phyloP scores from a whole-genome alignment of 2,888 invertebrate genomes.

The Nemotelus pantherinus region DNA sequence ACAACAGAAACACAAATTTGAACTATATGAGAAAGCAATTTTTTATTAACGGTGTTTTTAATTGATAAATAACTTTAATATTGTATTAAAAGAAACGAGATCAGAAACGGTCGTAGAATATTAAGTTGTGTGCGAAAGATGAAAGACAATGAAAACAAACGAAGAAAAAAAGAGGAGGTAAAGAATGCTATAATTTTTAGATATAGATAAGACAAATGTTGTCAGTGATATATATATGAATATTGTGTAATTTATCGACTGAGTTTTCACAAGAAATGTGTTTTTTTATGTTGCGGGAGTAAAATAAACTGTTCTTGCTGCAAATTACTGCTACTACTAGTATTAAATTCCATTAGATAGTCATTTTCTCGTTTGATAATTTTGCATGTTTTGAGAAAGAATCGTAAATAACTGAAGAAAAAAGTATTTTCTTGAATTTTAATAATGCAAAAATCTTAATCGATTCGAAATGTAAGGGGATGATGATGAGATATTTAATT shows the following conservation, averaged over 20 bases:
- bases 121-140: background rate
- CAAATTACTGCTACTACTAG: constrained; percentile 17
- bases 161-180: background rate
- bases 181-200: constrained; percentile 14
- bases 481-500: too few relatives aligned
- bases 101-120: constrained; percentile 2
- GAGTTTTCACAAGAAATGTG: constrained; percentile 22
- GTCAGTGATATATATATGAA: constrained; percentile 38
- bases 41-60: constrained; percentile 15
- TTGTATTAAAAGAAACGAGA: background rate
- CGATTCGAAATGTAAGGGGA: too few relatives aligned
- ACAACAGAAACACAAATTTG: background rate
- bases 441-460: too few relatives aligned
- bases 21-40: constrained; percentile 13
- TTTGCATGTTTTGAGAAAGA: too few relatives aligned
- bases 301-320: background rate
- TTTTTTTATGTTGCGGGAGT: constrained; percentile 20
- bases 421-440: too few relatives aligned
- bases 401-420: too few relatives aligned
- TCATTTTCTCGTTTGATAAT: background rate
- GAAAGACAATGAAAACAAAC: background rate
- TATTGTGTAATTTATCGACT: constrained; percentile 36
- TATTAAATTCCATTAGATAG: constrained; percentile 22
- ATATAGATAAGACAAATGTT: constrained; percentile 29
- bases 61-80: constrained; percentile 13